Conservation (phyloP, 2,113 vertebrate species). For the Equus quagga region DNA sequence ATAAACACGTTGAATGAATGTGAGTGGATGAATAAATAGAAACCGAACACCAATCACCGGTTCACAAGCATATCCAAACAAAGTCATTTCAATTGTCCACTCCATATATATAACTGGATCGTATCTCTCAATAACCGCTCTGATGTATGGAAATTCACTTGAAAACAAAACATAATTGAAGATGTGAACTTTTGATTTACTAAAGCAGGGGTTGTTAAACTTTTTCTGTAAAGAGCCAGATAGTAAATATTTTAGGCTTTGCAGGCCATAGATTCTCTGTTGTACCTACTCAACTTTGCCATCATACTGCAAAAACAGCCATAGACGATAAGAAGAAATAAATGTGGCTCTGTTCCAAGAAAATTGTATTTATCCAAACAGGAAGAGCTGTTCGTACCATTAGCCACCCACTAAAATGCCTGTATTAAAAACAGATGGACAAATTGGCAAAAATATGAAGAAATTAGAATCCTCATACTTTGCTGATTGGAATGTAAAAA, state of each 20-base stretch:
- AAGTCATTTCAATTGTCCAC: conserved; percentile 34
- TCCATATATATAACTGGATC: background rate
- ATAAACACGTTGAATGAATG: background rate
- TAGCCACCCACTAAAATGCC: background rate
- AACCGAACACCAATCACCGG: conserved; percentile 49
- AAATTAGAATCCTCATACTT: background rate
- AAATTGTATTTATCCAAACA: background rate
- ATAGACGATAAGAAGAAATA: background rate
- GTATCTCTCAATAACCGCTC: background rate
- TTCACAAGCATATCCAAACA: conserved; percentile 27
- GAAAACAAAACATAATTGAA: background rate
- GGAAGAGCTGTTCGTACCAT: background rate
- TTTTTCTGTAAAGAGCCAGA: background rate
- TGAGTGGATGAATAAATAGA: conserved; percentile 30
- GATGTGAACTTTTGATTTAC: conserved; percentile 13
- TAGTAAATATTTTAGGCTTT: background rate
- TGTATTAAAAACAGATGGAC: background rate
- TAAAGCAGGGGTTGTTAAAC: background rate
- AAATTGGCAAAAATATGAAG: background rate
- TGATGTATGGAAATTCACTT: background rate
- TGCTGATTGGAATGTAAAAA: background rate
- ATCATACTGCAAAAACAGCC: background rate
- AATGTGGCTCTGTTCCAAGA: background rate
- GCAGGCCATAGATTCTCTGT: background rate
- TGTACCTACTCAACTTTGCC: background rate